Conservation (phyloP, 2,113 vertebrate species). For the Hippopotamus amphibius region DNA sequence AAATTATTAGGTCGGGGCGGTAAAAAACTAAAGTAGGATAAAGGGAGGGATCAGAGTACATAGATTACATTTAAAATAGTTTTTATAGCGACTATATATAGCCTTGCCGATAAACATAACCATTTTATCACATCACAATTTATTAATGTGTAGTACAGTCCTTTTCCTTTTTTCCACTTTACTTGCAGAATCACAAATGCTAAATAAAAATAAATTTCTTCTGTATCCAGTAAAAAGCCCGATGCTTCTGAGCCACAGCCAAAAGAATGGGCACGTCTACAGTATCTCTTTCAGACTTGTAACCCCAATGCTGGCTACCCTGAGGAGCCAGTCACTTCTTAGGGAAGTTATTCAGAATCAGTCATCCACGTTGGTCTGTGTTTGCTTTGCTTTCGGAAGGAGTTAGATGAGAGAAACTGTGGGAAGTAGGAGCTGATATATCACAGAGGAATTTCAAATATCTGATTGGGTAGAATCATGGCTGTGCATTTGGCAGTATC, state of each 20-base stretch:
- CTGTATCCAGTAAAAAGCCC: not conserved
- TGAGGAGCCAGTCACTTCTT: not conserved
- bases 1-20: not conserved
- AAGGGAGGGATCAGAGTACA: not conserved
- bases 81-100: conserved; percentile 7
- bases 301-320: not conserved
- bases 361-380: not conserved
- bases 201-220: conserved; percentile 44
- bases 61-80: conserved; percentile 40
- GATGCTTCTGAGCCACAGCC: not conserved
- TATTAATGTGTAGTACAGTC: not conserved
- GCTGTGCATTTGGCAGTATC: conserved; percentile 13
- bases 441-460: conserved; percentile 30
- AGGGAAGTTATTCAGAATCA: not conserved
- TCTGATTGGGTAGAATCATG: conserved; percentile 29
- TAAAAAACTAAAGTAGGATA: conserved; percentile 44
- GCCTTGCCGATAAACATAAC: not conserved
- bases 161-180: not conserved
- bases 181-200: conserved; percentile 22
- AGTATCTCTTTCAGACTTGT: not conserved
- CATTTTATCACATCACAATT: not conserved
- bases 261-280: not conserved
- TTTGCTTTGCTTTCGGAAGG: conserved; percentile 25
- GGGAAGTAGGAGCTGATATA: conserved; percentile 1
- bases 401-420: conserved; percentile 2